Percentiles rank a stretch among this genome's conserved stretches.
These are phyloP conservation scores for Cottoperca gobio DNA, from an alignment of 2,797 vertebrate species.

Conservation along the genomic window DNA sequence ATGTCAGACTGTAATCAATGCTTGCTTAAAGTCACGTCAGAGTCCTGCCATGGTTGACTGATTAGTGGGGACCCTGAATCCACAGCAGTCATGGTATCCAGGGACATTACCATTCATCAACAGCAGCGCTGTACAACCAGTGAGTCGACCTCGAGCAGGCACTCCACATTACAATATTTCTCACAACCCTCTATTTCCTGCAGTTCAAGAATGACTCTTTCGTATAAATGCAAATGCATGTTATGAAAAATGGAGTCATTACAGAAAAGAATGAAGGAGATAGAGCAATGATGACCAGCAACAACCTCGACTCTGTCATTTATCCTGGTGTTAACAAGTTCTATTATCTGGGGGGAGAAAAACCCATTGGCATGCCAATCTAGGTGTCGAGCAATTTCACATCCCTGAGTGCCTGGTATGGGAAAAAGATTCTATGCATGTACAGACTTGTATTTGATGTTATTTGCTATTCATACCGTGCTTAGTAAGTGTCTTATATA, in stretches of 20 bases:
- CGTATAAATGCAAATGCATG: conserved; percentile 29
- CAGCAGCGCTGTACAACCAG: conserved; percentile 23
- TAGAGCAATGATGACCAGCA: not conserved
- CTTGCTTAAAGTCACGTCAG: not conserved
- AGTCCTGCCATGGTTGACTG: not conserved
- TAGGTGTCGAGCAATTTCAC: conserved; percentile 27
- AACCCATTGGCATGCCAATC: conserved; percentile 2
- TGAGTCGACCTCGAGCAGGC: not conserved
- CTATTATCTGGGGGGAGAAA: conserved; percentile 38
- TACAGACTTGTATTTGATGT: conserved; percentile 23
- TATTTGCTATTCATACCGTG: conserved; percentile 52
- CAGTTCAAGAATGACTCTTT: conserved; percentile 11
- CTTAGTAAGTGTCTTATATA: conserved; percentile 40
- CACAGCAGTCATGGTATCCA: conserved; percentile 47
- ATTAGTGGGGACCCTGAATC: conserved; percentile 62
- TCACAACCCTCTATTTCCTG: conserved; percentile 4
- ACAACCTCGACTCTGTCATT: conserved; percentile 2
- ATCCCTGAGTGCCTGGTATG: conserved; percentile 4
- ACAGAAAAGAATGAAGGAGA: not conserved
- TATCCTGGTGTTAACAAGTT: conserved; percentile 22
- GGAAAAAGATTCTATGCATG: conserved; percentile 26
- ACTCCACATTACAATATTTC: not conserved
- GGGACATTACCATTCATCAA: conserved; percentile 46
- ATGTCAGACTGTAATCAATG: not conserved
- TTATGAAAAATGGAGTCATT: conserved; percentile 48